Percentiles rank a stretch among this genome's conserved stretches.
Conservation (phyloP, 2,113 vertebrate species). For the Ardeotis arabs region DNA sequence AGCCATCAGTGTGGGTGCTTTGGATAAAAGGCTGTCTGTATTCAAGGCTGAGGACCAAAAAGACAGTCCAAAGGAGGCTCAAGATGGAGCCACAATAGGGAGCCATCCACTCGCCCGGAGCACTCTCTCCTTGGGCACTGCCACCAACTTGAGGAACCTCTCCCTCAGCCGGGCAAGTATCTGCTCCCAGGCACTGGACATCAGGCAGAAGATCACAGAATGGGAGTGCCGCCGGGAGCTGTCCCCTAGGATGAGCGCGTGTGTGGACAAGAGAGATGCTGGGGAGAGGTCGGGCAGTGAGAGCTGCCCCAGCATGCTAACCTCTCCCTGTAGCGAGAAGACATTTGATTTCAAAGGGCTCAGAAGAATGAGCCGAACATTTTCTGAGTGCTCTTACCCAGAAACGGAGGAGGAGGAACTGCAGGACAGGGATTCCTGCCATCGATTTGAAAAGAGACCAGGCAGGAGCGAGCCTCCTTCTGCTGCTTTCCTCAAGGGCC, state of each 20-base stretch:
- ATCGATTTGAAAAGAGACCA: slow-evolving; percentile 85
- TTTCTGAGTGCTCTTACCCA: slow-evolving; percentile 94
- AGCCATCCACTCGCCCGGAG: slow-evolving; percentile 79
- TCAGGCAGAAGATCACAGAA: slow-evolving; percentile 95
- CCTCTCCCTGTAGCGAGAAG: slow-evolving; percentile 93
- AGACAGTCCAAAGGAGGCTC: slow-evolving; percentile 70
- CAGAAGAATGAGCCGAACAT: slow-evolving; percentile 94
- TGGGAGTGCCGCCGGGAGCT: slow-evolving; percentile 91
- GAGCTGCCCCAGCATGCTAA: slow-evolving; percentile 88
- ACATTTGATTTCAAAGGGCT: slow-evolving; percentile 92
- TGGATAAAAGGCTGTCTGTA: slow-evolving; percentile 87
- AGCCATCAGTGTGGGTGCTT: slow-evolving; percentile 84
- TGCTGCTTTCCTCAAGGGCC: slow-evolving; percentile 81
- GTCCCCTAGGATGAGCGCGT: slow-evolving; percentile 85
- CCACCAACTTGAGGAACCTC: slow-evolving; percentile 76
- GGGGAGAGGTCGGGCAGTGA: slow-evolving; percentile 86
- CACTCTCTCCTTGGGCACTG: slow-evolving; percentile 81
- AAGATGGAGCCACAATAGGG: slow-evolving; percentile 72
- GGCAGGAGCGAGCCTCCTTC: slow-evolving; percentile 79
- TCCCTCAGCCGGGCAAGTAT: slow-evolving; percentile 78
- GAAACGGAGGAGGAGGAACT: slow-evolving; percentile 93
- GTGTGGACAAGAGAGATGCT: slow-evolving; percentile 85
- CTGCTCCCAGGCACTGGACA: slow-evolving; percentile 81
- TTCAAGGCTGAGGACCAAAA: slow-evolving; percentile 79
- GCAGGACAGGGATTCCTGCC: slow-evolving; percentile 83